Evolutionary conservation across 2,113 vertebrate genomes (phyloP).

Genomic region (Saimiri boliviensis): DNA sequence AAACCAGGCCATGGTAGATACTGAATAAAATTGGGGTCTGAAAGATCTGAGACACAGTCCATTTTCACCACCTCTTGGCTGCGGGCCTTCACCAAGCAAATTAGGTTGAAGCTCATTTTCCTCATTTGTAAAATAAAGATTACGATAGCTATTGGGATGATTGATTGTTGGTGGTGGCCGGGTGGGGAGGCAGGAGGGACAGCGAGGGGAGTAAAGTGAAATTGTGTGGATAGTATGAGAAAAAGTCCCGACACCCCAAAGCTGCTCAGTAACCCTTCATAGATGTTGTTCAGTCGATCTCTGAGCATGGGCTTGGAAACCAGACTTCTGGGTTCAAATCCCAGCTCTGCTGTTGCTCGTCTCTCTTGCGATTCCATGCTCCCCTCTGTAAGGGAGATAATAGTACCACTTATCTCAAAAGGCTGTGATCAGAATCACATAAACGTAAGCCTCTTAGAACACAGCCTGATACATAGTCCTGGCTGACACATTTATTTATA

Average conservation of each 20-base stretch:
- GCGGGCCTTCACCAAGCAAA: neutral
- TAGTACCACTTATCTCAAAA: neutral
- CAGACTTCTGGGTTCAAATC: neutral
- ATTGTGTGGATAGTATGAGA: neutral
- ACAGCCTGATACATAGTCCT: neutral
- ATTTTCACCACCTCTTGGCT: neutral
- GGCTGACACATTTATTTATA: neutral
- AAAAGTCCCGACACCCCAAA: neutral
- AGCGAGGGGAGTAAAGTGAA: neutral
- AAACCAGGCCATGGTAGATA: neutral
- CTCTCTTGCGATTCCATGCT: neutral
- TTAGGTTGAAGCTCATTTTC: neutral
- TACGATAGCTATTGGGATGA: neutral
- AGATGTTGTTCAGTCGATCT: neutral
- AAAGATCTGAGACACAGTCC: neutral
- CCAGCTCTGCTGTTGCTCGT: neutral
- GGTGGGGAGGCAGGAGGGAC: no score
- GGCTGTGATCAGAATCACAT: neutral
- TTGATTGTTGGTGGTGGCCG: no score
- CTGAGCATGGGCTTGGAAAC: neutral
- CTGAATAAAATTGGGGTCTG: neutral
- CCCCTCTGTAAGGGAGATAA: neutral
- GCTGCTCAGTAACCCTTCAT: rapidly evolving
- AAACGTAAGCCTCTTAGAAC: neutral
- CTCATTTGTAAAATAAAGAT: neutral